Conservation (phyloP, 2,113 vertebrate species). For the Caranx melampygus region DNA sequence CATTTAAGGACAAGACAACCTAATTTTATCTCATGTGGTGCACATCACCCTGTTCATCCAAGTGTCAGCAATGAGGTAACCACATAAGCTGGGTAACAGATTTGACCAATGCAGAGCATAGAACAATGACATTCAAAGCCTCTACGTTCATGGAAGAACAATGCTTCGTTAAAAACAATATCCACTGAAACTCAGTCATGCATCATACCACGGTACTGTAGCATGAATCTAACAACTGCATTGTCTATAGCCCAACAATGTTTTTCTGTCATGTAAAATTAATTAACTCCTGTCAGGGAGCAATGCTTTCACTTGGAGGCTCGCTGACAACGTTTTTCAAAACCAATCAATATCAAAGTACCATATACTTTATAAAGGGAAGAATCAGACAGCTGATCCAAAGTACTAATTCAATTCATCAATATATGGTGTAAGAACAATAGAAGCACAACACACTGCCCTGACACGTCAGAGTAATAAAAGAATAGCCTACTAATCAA, state of each 20-base stretch:
- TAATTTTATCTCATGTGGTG: background rate
- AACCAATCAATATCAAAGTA: background rate
- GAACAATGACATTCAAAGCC: background rate
- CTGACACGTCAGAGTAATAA: background rate
- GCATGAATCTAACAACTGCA: background rate
- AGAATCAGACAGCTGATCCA: constrained; percentile 7
- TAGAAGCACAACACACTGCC: background rate
- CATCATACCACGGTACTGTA: background rate
- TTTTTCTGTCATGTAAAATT: constrained; percentile 17
- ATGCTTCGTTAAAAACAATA: background rate
- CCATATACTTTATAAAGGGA: background rate
- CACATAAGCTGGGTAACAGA: background rate
- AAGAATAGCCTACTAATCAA: background rate
- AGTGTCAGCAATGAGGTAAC: constrained; percentile 6
- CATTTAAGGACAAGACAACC: background rate
- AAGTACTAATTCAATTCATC: background rate
- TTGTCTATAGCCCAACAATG: background rate
- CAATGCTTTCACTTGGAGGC: background rate
- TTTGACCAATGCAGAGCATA: background rate
- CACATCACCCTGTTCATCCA: background rate
- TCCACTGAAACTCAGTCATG: background rate
- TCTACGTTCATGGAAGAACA: background rate
- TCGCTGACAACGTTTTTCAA: background rate
- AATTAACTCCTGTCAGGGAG: constrained; percentile 20
- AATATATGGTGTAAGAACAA: no score